phyloP scores from a whole-genome alignment of 2,797 vertebrate species.

The Protosalanx chinensis region DNA sequence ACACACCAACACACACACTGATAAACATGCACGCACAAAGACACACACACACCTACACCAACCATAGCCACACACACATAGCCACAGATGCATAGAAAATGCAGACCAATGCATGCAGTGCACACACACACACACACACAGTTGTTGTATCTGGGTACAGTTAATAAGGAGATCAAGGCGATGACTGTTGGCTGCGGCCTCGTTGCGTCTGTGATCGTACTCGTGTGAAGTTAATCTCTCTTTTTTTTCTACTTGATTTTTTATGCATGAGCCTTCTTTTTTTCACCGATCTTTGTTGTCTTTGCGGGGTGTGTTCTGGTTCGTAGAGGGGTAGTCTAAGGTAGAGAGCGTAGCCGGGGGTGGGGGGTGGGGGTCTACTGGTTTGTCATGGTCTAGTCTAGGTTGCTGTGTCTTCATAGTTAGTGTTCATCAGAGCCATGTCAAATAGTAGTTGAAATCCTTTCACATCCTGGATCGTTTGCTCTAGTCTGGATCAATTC shows the following conservation, averaged over 20 bases:
- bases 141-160: slow-evolving; percentile 27
- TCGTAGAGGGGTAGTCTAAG: not conserved
- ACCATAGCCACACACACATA: not conserved
- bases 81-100: not conserved
- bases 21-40: too few species aligned
- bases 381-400: not conserved
- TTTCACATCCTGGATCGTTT: too few species aligned
- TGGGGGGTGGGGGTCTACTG: not conserved
- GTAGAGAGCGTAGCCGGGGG: not conserved
- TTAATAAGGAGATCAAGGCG: slow-evolving; percentile 69
- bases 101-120: not conserved
- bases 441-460: not conserved
- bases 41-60: not conserved
- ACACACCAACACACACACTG: too few species aligned
- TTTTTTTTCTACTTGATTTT: slow-evolving; percentile 55
- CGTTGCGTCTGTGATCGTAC: slow-evolving; percentile 44
- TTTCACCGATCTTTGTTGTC: slow-evolving; percentile 34
- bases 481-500: too few species aligned
- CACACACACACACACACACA: not conserved
- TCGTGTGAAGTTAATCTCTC: slow-evolving; percentile 32
- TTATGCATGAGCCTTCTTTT: slow-evolving; percentile 72
- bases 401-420: not conserved
- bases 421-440: not conserved
- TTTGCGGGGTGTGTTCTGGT: slow-evolving; percentile 43
- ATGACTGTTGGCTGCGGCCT: slow-evolving; percentile 76